phyloP scores from a whole-genome alignment of 1,140 invertebrate genomes.

The Cepaea nemoralis region DNA sequence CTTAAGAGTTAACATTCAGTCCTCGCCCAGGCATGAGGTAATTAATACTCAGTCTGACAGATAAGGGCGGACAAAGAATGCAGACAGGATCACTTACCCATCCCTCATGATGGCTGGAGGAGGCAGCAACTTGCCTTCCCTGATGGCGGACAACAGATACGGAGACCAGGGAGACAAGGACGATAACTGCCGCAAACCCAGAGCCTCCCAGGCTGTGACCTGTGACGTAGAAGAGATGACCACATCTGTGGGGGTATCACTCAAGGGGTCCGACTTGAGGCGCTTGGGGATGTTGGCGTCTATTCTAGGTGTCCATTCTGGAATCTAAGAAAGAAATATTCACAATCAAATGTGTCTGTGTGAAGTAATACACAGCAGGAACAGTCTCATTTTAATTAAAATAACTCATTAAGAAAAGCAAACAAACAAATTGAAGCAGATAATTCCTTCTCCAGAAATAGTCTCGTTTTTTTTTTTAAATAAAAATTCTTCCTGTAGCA shows the following conservation, averaged over 20 bases:
- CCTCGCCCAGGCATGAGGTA: no score
- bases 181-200: conserved; percentile 41
- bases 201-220: neutral
- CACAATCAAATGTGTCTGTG: no score
- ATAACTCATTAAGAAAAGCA: no score
- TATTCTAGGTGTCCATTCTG: neutral
- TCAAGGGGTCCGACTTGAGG: neutral
- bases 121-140: conserved; percentile 61
- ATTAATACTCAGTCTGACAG: no score
- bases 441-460: no score
- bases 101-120: conserved; percentile 64
- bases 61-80: neutral
- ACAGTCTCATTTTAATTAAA: no score
- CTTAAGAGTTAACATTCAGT: no score
- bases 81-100: conserved; percentile 49
- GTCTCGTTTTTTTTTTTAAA: no score
- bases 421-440: no score
- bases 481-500: no score
- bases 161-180: conserved; percentile 67
- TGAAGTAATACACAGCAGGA: no score
- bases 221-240: neutral
- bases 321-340: neutral
- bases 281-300: neutral
- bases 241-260: neutral
- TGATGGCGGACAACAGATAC: conserved; percentile 52